Evolutionary conservation across 2,113 vertebrate genomes (phyloP).

Genomic region (Pelecanoides urinatrix): DNA sequence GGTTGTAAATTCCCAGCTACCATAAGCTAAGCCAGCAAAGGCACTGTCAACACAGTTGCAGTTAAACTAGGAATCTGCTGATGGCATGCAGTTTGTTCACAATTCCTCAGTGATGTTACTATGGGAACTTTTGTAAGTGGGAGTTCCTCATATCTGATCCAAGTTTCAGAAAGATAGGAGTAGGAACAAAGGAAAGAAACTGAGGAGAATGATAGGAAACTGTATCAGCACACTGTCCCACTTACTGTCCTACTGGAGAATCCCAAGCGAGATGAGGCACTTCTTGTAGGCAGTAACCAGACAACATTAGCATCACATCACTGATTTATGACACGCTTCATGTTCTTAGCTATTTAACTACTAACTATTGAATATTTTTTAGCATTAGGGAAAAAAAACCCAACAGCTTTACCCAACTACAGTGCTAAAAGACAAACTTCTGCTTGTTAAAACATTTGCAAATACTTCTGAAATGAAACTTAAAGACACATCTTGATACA

Average conservation of each 20-base stretch:
- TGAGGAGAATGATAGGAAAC: not conserved
- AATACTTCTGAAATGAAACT: not conserved
- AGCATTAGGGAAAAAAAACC: not conserved
- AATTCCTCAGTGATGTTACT: not conserved
- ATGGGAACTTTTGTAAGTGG: not conserved
- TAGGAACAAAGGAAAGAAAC: not conserved
- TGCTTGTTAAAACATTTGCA: not conserved
- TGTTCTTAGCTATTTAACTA: not conserved
- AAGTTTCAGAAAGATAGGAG: not conserved
- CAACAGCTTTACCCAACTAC: not conserved
- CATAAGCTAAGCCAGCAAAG: not conserved
- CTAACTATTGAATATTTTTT: not conserved
- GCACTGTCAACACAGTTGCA: not conserved
- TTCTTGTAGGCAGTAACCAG: not conserved
- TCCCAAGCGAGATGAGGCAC: not conserved
- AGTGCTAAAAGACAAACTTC: not conserved
- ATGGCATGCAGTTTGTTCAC: not conserved
- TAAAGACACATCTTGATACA: not conserved
- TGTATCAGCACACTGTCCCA: not conserved
- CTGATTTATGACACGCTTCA: fast-evolving
- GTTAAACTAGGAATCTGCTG: not conserved
- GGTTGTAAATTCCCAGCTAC: not conserved
- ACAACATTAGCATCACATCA: not conserved
- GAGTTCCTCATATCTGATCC: not conserved
- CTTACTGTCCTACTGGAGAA: not conserved